Conservation (phyloP, 2,888 invertebrate species). For the Leptura quadrifasciata region DNA sequence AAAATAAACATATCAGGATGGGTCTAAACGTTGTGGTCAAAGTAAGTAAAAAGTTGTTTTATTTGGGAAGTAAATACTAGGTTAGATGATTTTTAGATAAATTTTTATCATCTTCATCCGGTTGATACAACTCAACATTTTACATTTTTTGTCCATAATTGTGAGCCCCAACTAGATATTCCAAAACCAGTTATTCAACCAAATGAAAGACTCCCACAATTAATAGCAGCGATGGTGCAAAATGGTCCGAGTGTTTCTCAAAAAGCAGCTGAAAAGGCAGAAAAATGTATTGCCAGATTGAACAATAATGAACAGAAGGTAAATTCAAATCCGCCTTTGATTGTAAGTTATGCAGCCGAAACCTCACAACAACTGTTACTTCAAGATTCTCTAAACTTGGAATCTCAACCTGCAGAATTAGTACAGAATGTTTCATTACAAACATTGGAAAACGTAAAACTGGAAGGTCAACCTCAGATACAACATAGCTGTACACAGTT, state of each 20-base stretch:
- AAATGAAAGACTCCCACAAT: conserved; percentile 67
- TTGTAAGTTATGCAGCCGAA: conserved; percentile 40
- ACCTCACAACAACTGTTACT: conserved; percentile 28
- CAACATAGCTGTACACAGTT: conserved; percentile 64
- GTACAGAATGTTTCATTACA: conserved; percentile 63
- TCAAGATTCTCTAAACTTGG: conserved; percentile 39
- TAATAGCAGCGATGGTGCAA: conserved; percentile 69
- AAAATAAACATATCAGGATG: conserved; percentile 70
- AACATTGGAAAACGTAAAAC: conserved; percentile 64
- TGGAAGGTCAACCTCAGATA: conserved; percentile 60
- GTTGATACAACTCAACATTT: conserved; percentile 65
- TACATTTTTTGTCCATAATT: conserved; percentile 70
- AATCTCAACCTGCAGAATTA: conserved; percentile 45
- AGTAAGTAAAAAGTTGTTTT: conserved; percentile 59
- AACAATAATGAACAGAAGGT: conserved; percentile 35
- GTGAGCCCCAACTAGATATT: conserved; percentile 68
- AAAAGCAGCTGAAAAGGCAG: conserved; percentile 58
- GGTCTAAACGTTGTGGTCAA: conserved; percentile 72
- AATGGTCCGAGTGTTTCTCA: conserved; percentile 66
- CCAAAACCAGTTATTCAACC: conserved; percentile 64
- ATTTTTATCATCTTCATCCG: conserved; percentile 70
- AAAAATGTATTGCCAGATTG: conserved; percentile 50
- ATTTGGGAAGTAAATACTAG: neutral
- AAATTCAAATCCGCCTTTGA: conserved; percentile 13
- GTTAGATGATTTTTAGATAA: conserved; percentile 64